Evolutionary conservation across 2,797 vertebrate species (phyloP).

Genomic region (Myiothlypis chrysogaster): DNA sequence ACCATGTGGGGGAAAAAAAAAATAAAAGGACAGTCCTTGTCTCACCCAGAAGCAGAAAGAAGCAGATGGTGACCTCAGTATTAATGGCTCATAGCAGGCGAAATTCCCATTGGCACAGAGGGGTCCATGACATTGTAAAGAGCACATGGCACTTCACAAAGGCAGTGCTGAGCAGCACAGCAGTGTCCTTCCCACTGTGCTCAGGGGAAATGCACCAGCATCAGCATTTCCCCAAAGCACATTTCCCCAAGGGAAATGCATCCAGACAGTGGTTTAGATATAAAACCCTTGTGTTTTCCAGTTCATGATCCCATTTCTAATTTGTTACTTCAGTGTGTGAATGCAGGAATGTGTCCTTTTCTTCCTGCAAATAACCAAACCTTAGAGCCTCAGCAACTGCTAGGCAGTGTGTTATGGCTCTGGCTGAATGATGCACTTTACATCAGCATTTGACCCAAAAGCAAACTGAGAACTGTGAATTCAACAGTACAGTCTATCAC

Average conservation of each 20-base stretch:
- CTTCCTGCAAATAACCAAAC: neutral
- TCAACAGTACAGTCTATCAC: neutral
- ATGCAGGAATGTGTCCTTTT: neutral
- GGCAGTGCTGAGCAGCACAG: neutral
- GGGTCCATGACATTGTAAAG: neutral
- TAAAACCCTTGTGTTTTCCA: neutral
- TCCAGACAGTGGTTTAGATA: neutral
- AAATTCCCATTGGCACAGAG: neutral
- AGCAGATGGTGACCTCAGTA: slow-evolving; percentile 37
- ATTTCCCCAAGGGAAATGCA: neutral
- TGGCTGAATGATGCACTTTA: neutral
- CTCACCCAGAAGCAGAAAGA: slow-evolving; percentile 2
- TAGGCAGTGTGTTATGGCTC: neutral
- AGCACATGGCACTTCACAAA: neutral
- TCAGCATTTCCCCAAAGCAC: neutral
- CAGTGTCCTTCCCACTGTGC: neutral
- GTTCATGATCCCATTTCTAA: neutral
- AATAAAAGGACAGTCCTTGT: neutral
- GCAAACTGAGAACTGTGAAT: neutral
- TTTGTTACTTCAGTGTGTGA: neutral
- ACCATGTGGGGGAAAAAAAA: neutral
- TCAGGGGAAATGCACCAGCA: neutral
- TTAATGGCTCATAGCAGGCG: slow-evolving; percentile 20
- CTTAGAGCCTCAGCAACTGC: neutral
- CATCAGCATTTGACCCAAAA: neutral